These are phyloP conservation scores for Tetramorium alpestre DNA, from an alignment of 1,140 invertebrate genomes.

Conservation along the genomic window DNA sequence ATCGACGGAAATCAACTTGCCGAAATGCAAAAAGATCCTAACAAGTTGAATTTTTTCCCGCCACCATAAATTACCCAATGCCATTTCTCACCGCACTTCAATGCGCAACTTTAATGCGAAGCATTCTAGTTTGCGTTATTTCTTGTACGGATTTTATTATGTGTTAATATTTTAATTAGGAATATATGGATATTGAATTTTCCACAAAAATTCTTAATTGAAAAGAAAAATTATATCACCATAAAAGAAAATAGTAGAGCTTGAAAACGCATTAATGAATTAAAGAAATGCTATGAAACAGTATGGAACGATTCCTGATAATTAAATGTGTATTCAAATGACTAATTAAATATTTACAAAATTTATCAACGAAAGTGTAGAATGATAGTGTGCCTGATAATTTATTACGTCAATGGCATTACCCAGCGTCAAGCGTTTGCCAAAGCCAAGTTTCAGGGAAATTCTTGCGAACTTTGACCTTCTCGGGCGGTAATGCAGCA, in stretches of 20 bases:
- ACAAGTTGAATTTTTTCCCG: slow-evolving; percentile 6
- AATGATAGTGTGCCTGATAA: slow-evolving; percentile 42
- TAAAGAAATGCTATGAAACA: not conserved
- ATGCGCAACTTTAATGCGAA: slow-evolving; percentile 30
- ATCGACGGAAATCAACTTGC: not conserved
- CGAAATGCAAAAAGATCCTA: not conserved
- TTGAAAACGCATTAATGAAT: not conserved
- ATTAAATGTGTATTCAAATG: not conserved
- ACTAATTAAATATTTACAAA: slow-evolving; percentile 1
- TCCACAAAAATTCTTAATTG: not conserved
- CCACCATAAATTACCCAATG: slow-evolving; percentile 20
- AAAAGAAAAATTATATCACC: not conserved
- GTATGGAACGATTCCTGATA: not conserved
- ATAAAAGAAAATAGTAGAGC: not conserved
- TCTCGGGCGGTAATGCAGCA: slow-evolving; percentile 78
- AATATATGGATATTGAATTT: slow-evolving; percentile 3
- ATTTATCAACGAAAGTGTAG: not conserved
- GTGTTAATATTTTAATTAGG: slow-evolving; percentile 24
- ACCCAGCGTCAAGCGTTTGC: slow-evolving; percentile 87
- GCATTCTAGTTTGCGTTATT: slow-evolving; percentile 35
- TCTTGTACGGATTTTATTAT: not conserved
- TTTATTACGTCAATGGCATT: slow-evolving; percentile 80
- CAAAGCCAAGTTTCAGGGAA: slow-evolving; percentile 90
- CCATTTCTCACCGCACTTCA: not conserved
- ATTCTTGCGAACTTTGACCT: slow-evolving; percentile 86